Percentiles rank a stretch among this genome's conserved stretches.
These are phyloP conservation scores for Sitophilus oryzae DNA, from an alignment of 1,140 invertebrate species.

Conservation along the genomic window DNA sequence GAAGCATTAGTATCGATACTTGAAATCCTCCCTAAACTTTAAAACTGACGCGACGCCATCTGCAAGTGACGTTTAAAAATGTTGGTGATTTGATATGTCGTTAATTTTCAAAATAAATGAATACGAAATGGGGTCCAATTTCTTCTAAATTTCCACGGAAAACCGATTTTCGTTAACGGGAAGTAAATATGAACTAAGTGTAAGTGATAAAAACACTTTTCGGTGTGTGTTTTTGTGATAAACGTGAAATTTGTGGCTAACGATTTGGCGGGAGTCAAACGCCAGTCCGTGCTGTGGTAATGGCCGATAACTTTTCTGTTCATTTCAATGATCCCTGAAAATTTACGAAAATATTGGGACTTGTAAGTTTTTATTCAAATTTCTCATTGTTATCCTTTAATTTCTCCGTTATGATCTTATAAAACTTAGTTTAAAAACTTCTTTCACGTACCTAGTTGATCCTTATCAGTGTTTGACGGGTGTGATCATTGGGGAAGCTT, in stretches of 20 bases:
- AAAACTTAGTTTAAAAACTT: too few species aligned
- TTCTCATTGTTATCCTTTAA: too few species aligned
- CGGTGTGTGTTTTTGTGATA: constrained; percentile 21
- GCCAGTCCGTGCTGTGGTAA: constrained; percentile 16
- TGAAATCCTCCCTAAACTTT: too few species aligned
- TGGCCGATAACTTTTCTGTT: constrained; percentile 17
- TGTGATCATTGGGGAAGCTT: constrained; percentile 7
- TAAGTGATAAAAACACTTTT: not conserved
- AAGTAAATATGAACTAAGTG: constrained; percentile 7
- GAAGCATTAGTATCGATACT: too few species aligned
- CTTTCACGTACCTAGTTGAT: too few species aligned
- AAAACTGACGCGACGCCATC: constrained; percentile 21
- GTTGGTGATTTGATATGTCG: constrained; percentile 27
- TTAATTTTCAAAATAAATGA: constrained; percentile 29
- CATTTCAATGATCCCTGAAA: constrained; percentile 13
- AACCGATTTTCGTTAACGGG: too few species aligned
- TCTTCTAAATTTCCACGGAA: not conserved
- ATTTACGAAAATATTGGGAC: constrained; percentile 3
- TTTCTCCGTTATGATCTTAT: too few species aligned
- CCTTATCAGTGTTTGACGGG: constrained; percentile 6
- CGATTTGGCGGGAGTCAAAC: constrained; percentile 10
- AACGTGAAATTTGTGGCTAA: not conserved
- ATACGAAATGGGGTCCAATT: not conserved
- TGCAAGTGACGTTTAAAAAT: constrained; percentile 7
- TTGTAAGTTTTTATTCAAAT: constrained; percentile 6